Conservation (phyloP, 1,140 invertebrate genomes). For the Carcinoscorpius rotundicauda region DNA sequence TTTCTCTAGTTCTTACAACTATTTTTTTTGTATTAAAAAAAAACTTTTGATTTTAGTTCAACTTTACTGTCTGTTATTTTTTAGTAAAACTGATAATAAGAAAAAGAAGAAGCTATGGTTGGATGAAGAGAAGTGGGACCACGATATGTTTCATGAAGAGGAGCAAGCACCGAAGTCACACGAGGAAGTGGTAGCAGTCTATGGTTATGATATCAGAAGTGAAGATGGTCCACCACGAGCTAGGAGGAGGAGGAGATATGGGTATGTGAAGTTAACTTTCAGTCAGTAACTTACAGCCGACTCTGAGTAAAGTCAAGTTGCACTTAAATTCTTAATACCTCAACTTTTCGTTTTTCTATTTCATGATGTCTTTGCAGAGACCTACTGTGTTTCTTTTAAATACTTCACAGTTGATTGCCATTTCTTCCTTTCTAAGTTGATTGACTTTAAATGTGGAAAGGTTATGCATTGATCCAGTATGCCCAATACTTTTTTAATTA, state of each 20-base stretch:
- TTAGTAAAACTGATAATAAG: not conserved
- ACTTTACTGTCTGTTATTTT: not conserved
- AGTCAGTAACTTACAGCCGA: too few relatives aligned
- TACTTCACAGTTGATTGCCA: too few relatives aligned
- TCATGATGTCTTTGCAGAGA: too few relatives aligned
- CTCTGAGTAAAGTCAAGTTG: too few relatives aligned
- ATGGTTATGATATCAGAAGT: constrained; percentile 89
- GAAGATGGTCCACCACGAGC: constrained; percentile 82
- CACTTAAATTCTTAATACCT: too few relatives aligned
- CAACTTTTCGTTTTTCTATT: too few relatives aligned
- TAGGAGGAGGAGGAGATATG: constrained; percentile 66
- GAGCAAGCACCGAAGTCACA: constrained; percentile 73
- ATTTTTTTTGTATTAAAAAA: not conserved
- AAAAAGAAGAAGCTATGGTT: constrained; percentile 37
- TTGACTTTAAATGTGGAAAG: too few relatives aligned
- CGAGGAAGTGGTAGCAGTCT: constrained; percentile 71
- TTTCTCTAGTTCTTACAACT: constrained; percentile 1
- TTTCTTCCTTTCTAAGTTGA: too few relatives aligned
- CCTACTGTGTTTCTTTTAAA: too few relatives aligned
- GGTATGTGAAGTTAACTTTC: constrained; percentile 39
- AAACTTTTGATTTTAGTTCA: not conserved
- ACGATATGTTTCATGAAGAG: constrained; percentile 73
- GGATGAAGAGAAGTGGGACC: constrained; percentile 64
- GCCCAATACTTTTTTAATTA: too few relatives aligned
- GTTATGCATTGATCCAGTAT: too few relatives aligned